Conservation (phyloP, 2,797 vertebrate genomes). For the Loris lydekkerianus region DNA sequence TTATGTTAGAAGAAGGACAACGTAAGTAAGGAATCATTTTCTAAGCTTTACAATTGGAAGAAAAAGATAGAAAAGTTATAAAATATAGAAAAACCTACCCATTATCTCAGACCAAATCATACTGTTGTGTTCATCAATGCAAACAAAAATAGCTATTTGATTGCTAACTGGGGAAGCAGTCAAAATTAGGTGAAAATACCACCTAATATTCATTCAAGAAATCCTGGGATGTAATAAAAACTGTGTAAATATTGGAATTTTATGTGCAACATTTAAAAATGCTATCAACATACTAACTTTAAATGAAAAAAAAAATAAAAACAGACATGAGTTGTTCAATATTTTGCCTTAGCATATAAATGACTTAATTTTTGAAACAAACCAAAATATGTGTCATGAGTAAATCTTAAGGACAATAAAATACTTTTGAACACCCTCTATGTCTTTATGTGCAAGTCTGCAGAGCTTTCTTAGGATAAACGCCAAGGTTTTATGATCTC, state of each 20-base stretch:
- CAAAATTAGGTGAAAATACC: slow-evolving; percentile 53
- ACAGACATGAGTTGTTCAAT: neutral
- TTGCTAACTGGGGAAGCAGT: slow-evolving; percentile 35
- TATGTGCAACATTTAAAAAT: slow-evolving; percentile 61
- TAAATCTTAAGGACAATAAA: slow-evolving; percentile 35
- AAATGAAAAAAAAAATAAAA: slow-evolving; percentile 47
- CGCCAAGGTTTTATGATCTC: slow-evolving; percentile 22
- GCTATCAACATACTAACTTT: neutral
- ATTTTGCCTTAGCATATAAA: slow-evolving; percentile 39
- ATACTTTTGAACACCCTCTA: neutral
- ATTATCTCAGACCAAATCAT: slow-evolving; percentile 63
- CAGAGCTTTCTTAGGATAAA: slow-evolving; percentile 1
- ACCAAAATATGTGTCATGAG: neutral
- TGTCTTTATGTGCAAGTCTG: neutral
- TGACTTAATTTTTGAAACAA: slow-evolving; percentile 41
- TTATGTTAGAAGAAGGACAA: slow-evolving; percentile 45
- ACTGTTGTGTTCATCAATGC: slow-evolving; percentile 31
- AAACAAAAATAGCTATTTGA: slow-evolving; percentile 66
- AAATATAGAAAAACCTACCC: neutral
- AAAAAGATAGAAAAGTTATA: slow-evolving; percentile 16
- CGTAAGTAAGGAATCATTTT: slow-evolving; percentile 46
- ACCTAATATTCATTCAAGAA: slow-evolving; percentile 61
- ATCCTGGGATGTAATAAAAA: slow-evolving; percentile 69
- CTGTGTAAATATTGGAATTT: slow-evolving; percentile 73
- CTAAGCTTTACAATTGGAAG: slow-evolving; percentile 9